Percentiles rank a stretch among this genome's conserved stretches.
Conservation (phyloP, 1,140 invertebrate species). For the Nephotettix cincticeps region DNA sequence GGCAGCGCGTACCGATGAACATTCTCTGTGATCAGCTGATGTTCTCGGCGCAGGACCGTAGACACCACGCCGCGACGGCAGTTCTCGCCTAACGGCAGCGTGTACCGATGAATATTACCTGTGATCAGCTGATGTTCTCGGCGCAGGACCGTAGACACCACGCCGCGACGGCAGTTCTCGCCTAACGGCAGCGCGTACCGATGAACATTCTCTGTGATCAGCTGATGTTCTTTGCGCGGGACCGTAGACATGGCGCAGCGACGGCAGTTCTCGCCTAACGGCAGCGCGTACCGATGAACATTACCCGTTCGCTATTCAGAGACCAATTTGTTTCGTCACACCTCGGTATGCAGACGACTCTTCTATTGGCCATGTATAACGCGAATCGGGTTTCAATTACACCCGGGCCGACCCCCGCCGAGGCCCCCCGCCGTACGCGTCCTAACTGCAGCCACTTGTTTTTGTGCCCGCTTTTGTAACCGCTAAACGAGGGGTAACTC, state of each 20-base stretch:
- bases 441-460: neutral
- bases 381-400: constrained; percentile 15
- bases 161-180: neutral
- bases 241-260: neutral
- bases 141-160: no score
- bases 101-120: no score
- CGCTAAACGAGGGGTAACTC: constrained; percentile 19
- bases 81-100: no score
- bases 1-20: no score
- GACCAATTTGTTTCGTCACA: constrained; percentile 13
- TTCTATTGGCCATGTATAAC: constrained; percentile 22
- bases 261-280: neutral
- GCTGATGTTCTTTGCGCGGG: no score
- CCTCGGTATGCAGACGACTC: constrained; percentile 7
- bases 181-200: no score
- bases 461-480: constrained; percentile 13
- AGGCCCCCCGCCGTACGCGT: neutral
- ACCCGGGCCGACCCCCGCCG: neutral
- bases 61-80: no score
- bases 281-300: constrained; percentile 1
- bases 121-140: no score
- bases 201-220: no score
- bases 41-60: no score
- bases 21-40: no score
- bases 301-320: constrained; percentile 11